Base-by-base conservation (phyloP, 2,113 vertebrate species). In the Aleadryas rufinucha region DNA sequence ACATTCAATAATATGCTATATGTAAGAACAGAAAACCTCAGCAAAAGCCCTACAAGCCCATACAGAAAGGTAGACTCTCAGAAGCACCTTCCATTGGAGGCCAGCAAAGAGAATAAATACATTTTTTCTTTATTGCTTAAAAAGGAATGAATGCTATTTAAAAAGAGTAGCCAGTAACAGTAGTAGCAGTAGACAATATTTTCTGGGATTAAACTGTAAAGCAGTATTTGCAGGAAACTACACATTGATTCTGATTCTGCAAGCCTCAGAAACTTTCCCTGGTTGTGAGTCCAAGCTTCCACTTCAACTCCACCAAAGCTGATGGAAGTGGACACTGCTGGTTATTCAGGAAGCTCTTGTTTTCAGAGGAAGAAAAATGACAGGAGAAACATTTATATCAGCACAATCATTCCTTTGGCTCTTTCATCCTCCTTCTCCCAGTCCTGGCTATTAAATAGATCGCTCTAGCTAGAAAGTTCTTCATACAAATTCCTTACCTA, bases 401-500 rank as follows among this genome's bases (percentile, higher is more conserved):
- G 56, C 77, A 81, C 44, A 86, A 87, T 83, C 7, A 82, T 91
- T 82, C 82, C 64, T 83, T 61, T 64, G 57, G 53, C 47, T 89
- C 54, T 91, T 84, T 64, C 15, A 2, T 31, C 49, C 53, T 95
- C 31, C 7, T 70, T 90, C 70, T 75, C 69, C 27, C 31, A 83
- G 35, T 47, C n/a, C 24, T 35, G 13, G 44, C 47, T 75, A 61
- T 82, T 95, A 85, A 88, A 95, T 5, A 94, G 65, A 97, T 88
- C 2, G 15, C 44, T 83, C 64, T 44, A 42, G 39, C 50, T 95
- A 41, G 70, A 68, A 77, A 97, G 60, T 54, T 80, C 79, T 93
- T 95, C 44, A 75, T 64, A 84, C 35, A 90, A 95, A 71, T 82
- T 81, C 83, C 84, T 96, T 91, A 90, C 92, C 82, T 89, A 72